These are phyloP conservation scores for Corythoichthys haematopterus DNA, from an alignment of 2,113 vertebrate species.

Conservation along the genomic window DNA sequence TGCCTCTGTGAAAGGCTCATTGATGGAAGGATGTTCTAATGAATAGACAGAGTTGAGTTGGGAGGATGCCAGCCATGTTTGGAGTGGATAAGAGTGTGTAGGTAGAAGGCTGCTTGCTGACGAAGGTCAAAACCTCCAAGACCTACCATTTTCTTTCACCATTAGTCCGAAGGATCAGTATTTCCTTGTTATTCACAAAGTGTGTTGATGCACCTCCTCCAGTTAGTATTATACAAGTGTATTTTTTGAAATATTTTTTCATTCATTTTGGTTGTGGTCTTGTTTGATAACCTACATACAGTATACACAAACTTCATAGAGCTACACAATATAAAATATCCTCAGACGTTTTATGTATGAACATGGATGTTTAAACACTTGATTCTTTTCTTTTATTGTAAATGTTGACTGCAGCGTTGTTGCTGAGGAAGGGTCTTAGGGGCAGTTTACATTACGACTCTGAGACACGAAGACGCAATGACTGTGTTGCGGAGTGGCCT, in stretches of 20 bases:
- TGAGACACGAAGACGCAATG: no score
- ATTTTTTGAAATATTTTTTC: not conserved
- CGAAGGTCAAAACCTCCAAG: slow-evolving; percentile 33
- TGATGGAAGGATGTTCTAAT: slow-evolving; percentile 60
- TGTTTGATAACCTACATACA: not conserved
- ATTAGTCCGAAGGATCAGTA: not conserved
- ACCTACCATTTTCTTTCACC: not conserved
- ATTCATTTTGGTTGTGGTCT: not conserved
- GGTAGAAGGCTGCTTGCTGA: slow-evolving; percentile 25
- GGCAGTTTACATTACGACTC: no score
- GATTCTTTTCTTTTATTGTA: no score
- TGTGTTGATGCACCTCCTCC: not conserved
- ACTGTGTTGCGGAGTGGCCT: no score
- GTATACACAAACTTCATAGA: not conserved
- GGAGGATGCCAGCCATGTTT: slow-evolving; percentile 45
- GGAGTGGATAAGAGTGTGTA: slow-evolving; percentile 15
- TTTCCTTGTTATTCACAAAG: not conserved
- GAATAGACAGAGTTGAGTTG: slow-evolving; percentile 61
- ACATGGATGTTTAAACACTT: not conserved
- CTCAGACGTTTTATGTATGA: not conserved
- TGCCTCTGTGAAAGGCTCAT: slow-evolving; percentile 66
- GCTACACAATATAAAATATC: not conserved
- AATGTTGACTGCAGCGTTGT: no score
- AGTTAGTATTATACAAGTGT: no score
- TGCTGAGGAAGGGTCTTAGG: no score